phyloP scores from a whole-genome alignment of 1,140 invertebrate species.

The Drosophila prosaltans region DNA sequence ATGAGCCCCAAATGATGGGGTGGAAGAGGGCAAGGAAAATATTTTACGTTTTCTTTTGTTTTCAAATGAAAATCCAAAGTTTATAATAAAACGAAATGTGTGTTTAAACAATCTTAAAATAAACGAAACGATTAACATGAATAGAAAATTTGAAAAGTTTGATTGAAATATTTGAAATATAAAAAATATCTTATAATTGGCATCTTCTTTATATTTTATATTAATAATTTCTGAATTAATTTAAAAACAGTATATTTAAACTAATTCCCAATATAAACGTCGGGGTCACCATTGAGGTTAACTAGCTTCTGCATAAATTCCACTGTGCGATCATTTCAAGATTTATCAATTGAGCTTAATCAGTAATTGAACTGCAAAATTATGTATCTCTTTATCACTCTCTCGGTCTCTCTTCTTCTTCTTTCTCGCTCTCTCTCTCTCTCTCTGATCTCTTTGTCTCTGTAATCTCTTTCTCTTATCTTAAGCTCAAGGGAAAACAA shows the following conservation, averaged over 20 bases:
- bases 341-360: not conserved
- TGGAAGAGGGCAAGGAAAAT: not conserved
- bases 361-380: conserved; percentile 2
- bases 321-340: too few relatives aligned
- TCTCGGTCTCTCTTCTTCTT: too few relatives aligned
- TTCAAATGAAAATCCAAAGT: not conserved
- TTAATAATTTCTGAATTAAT: too few relatives aligned
- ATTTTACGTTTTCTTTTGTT: not conserved
- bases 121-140: too few relatives aligned
- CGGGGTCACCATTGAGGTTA: not conserved
- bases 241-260: too few relatives aligned
- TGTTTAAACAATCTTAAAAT: too few relatives aligned
- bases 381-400: not conserved
- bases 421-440: not conserved
- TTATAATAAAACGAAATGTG: not conserved
- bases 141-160: too few relatives aligned
- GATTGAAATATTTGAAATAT: too few relatives aligned
- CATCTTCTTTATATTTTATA: too few relatives aligned
- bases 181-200: too few relatives aligned
- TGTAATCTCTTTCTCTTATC: not conserved
- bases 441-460: not conserved
- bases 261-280: not conserved
- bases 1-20: conserved; percentile 12
- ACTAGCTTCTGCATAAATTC: not conserved
- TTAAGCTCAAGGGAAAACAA: conserved; percentile 6